phyloP scores from a whole-genome alignment of 2,888 invertebrate species.

The Zeuzera pyrina region DNA sequence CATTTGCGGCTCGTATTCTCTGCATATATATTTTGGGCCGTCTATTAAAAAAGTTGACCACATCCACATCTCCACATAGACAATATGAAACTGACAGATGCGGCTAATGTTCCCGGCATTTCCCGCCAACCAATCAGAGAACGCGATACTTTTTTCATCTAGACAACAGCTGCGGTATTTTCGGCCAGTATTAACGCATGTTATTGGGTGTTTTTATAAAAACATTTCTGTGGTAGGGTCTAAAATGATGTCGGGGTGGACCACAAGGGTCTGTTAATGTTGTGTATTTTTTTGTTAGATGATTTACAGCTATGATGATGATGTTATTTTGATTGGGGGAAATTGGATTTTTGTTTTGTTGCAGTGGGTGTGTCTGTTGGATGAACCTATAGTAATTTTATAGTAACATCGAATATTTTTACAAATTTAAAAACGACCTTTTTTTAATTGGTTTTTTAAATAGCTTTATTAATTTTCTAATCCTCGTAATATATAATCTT shows the following conservation, averaged over 20 bases:
- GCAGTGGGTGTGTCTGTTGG: too few species aligned
- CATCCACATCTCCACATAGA: too few species aligned
- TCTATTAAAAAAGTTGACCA: too few species aligned
- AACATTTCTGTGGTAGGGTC: conserved; percentile 27
- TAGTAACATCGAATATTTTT: too few species aligned
- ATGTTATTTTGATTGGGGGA: conserved; percentile 28
- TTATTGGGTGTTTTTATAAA: conserved; percentile 61
- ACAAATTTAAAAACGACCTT: too few species aligned
- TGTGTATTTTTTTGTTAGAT: conserved; percentile 27
- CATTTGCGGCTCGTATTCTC: too few species aligned
- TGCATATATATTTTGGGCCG: too few species aligned
- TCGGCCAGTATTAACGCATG: conserved; percentile 45
- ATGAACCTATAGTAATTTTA: too few species aligned
- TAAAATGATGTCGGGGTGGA: conserved; percentile 11
- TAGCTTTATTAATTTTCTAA: too few species aligned
- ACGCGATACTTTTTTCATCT: conserved; percentile 40
- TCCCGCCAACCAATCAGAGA: conserved; percentile 39
- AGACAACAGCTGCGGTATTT: conserved; percentile 49
- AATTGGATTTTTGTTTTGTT: conserved; percentile 28
- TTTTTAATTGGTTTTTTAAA: too few species aligned
- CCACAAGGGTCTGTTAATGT: conserved; percentile 22
- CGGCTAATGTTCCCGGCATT: conserved; percentile 51
- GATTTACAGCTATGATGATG: conserved; percentile 21
- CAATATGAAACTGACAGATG: conserved; percentile 59
- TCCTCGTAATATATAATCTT: too few species aligned